phyloP scores from a whole-genome alignment of 2,888 invertebrate genomes.

The Epirrita christyi region DNA sequence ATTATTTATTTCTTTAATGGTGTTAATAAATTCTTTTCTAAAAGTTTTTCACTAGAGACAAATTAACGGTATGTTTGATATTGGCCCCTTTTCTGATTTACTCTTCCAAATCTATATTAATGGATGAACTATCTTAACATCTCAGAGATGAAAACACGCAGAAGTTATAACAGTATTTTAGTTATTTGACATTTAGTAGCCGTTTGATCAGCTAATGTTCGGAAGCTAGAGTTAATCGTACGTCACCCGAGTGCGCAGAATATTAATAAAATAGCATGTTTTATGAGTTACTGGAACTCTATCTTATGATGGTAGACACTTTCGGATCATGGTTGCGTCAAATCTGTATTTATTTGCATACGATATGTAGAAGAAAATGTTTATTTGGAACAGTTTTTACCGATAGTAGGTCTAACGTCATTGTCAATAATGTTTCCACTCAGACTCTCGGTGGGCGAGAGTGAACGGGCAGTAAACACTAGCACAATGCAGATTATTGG shows the following conservation, averaged over 20 bases:
- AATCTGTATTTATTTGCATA: slow-evolving; percentile 4
- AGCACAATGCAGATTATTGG: too few relatives aligned
- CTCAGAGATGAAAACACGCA: slow-evolving; percentile 14
- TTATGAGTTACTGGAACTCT: slow-evolving; percentile 19
- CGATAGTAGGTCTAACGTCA: not conserved
- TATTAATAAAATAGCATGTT: slow-evolving; percentile 20
- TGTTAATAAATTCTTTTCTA: not conserved
- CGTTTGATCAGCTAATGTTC: slow-evolving; percentile 22
- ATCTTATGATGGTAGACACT: slow-evolving; percentile 5
- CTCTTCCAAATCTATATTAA: slow-evolving; percentile 3
- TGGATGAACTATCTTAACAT: not conserved
- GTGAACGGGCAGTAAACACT: too few relatives aligned
- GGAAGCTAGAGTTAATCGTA: slow-evolving; percentile 6
- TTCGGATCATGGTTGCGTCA: slow-evolving; percentile 9
- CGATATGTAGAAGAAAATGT: slow-evolving; percentile 1
- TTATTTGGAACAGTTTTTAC: slow-evolving; percentile 12
- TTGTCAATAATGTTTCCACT: not conserved
- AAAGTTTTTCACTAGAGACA: not conserved
- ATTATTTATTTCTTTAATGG: not conserved
- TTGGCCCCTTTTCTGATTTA: too few relatives aligned
- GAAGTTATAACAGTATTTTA: slow-evolving; percentile 4
- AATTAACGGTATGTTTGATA: too few relatives aligned
- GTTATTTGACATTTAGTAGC: slow-evolving; percentile 21
- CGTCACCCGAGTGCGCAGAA: slow-evolving; percentile 11
- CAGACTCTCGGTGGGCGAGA: too few relatives aligned